phyloP scores from a whole-genome alignment of 2,113 vertebrate species.

The Callaeas wilsoni region DNA sequence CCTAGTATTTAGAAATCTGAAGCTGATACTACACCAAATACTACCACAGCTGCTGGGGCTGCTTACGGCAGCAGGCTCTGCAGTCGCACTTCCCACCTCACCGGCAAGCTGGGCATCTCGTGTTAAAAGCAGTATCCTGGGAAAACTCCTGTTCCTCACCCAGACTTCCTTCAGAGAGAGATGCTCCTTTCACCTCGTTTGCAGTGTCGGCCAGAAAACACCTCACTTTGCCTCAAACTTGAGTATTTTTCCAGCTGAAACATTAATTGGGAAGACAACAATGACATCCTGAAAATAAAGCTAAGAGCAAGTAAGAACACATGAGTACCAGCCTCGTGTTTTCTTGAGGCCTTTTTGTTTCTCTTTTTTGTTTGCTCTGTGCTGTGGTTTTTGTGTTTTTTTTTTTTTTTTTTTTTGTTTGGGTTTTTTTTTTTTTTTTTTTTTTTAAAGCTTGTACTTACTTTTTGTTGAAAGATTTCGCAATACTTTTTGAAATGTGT shows the following conservation, averaged over 20 bases:
- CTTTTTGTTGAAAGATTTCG: background rate
- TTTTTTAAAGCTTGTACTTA: background rate
- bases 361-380: background rate
- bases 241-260: background rate
- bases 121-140: background rate
- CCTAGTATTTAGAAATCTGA: background rate
- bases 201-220: background rate
- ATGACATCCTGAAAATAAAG: background rate
- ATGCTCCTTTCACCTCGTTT: background rate
- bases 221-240: rapidly evolving
- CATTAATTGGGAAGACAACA: background rate
- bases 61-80: rapidly evolving
- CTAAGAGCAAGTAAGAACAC: background rate
- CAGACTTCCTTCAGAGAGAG: too few species aligned
- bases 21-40: rapidly evolving
- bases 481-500: rapidly evolving
- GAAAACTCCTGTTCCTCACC: background rate
- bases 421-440: too few species aligned
- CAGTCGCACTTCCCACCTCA: background rate
- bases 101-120: background rate
- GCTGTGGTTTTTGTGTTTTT: too few species aligned
- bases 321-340: rapidly evolving
- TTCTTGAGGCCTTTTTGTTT: background rate
- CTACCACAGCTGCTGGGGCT: background rate
- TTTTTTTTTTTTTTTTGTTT: background rate